Conservation (phyloP, 2,113 vertebrate genomes). For the Elgaria multicarinata region DNA sequence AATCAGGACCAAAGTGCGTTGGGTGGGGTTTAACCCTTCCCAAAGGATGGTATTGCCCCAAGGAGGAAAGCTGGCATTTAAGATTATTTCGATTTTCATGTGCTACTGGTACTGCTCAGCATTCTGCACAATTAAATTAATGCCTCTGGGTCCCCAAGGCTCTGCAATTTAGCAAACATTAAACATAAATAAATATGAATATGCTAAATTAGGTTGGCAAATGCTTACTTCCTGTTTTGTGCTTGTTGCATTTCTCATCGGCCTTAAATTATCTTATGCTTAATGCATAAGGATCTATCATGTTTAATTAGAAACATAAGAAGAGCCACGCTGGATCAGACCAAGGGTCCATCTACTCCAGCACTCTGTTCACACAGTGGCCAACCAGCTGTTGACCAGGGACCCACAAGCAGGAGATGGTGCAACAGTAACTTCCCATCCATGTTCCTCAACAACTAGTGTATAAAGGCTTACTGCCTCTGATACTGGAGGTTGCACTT, state of each 20-base stretch:
- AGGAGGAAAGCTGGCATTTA: background rate
- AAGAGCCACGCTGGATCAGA: too few species aligned
- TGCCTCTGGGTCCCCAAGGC: background rate
- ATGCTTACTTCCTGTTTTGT: background rate
- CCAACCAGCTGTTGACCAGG: too few species aligned
- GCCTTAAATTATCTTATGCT: background rate
- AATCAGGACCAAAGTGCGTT: background rate
- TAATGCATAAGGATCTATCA: background rate
- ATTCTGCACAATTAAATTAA: background rate
- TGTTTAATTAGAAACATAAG: too few species aligned
- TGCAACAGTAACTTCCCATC: too few species aligned
- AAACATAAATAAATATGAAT: background rate
- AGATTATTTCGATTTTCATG: background rate
- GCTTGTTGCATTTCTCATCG: background rate
- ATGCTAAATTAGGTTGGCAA: slow-evolving; percentile 7
- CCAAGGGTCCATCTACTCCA: too few species aligned
- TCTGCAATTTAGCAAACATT: background rate
- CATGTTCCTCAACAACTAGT: too few species aligned
- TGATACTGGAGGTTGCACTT: too few species aligned
- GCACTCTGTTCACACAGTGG: too few species aligned
- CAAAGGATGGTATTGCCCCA: background rate
- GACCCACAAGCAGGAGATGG: too few species aligned
- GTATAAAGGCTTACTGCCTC: too few species aligned
- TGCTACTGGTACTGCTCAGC: background rate
- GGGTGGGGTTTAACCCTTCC: background rate